Conservation (phyloP, 1,140 invertebrate genomes). For the Megalonaias nervosa region DNA sequence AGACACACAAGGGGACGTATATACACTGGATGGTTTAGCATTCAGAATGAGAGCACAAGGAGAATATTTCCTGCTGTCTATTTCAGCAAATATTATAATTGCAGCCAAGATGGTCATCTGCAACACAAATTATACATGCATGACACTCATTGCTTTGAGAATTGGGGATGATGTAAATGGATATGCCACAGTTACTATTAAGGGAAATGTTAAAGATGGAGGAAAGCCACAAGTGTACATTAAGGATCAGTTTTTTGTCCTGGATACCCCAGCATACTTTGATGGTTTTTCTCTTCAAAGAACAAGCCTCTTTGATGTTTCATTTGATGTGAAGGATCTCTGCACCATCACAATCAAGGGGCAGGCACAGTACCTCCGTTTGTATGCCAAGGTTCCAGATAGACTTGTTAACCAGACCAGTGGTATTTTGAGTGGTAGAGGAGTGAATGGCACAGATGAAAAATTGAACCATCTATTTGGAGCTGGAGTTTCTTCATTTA, state of each 20-base stretch:
- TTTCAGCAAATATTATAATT: constrained; percentile 39
- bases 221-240: constrained; percentile 32
- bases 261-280: constrained; percentile 41
- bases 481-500: constrained; percentile 17
- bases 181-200: constrained; percentile 42
- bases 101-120: constrained; percentile 49
- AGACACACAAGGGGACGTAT: constrained; percentile 28
- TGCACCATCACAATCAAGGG: constrained; percentile 23
- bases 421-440: constrained; percentile 38
- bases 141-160: constrained; percentile 40
- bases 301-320: constrained; percentile 30
- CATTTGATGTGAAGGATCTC: constrained; percentile 22
- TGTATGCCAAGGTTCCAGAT: constrained; percentile 15
- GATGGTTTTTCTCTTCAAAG: constrained; percentile 36
- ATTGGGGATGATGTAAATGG: constrained; percentile 41
- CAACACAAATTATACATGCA: constrained; percentile 43
- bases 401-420: constrained; percentile 20
- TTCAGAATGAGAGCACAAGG: constrained; percentile 39
- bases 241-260: constrained; percentile 7
- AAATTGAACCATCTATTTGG: constrained; percentile 29
- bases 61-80: constrained; percentile 33
- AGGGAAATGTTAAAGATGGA: constrained; percentile 22
- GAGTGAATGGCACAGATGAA: constrained; percentile 10
- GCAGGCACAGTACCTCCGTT: constrained; percentile 34
- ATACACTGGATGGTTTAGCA: constrained; percentile 42